A percentile compares a stretch with the other conserved stretches of the same genome.
Evolutionary conservation across 2,113 vertebrate species (phyloP).

Genomic region (Oreotrochilus melanogaster): DNA sequence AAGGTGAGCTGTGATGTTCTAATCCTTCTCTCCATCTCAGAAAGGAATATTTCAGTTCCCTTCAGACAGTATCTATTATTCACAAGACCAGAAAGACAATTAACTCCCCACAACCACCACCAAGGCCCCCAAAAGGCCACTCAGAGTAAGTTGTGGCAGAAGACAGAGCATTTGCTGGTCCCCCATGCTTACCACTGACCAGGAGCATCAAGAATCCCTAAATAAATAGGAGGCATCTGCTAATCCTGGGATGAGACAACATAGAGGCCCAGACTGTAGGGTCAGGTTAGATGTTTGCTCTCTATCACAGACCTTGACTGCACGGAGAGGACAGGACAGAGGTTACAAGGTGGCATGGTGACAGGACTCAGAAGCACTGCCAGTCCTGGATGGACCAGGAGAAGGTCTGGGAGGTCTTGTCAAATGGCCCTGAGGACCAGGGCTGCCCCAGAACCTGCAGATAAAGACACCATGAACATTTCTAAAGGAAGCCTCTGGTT

Average conservation of each 20-base stretch:
- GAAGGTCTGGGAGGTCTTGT: neutral
- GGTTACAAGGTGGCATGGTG: neutral
- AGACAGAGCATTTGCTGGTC: neutral
- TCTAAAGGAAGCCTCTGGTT: fast-evolving
- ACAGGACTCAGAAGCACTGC: neutral
- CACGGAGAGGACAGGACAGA: neutral
- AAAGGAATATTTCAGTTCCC: neutral
- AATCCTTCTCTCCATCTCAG: neutral
- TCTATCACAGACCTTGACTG: fast-evolving
- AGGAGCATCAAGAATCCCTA: neutral
- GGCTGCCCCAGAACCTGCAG: neutral
- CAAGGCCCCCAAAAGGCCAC: neutral
- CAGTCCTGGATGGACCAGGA: fast-evolving
- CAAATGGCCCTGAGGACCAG: neutral
- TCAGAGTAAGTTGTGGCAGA: neutral
- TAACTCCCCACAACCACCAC: neutral
- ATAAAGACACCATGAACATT: neutral
- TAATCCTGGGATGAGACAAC: neutral
- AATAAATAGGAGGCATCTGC: neutral
- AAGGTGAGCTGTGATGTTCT: neutral
- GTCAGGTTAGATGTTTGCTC: neutral
- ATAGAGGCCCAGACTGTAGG: neutral
- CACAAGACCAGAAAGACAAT: neutral
- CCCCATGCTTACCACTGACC: neutral
- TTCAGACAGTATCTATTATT: neutral